Percentiles rank a stretch among this genome's conserved stretches.
Evolutionary conservation across 2,888 invertebrate species (phyloP).

Genomic region (Sphaerophoria rueppellii): DNA sequence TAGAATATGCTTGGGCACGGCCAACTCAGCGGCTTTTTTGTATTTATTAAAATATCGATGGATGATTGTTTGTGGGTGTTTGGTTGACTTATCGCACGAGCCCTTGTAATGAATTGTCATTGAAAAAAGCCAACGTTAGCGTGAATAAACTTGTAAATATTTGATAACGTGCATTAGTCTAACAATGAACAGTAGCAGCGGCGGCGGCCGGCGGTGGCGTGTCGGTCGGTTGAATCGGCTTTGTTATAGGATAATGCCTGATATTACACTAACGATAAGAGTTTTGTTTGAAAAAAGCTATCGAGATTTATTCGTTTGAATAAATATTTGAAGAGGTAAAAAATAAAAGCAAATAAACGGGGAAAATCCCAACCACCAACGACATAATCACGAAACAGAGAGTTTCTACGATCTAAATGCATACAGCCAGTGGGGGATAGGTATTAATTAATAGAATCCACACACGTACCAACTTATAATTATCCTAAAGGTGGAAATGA

Average conservation of each 20-base stretch:
- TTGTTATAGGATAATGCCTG: slow-evolving; percentile 29
- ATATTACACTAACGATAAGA: neutral
- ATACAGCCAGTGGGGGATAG: neutral
- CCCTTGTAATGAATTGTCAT: slow-evolving; percentile 29
- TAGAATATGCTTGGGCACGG: slow-evolving; percentile 56
- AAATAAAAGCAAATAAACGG: neutral
- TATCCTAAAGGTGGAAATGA: neutral
- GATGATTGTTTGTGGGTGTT: neutral
- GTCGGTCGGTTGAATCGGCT: neutral
- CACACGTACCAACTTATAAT: neutral
- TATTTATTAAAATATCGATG: slow-evolving; percentile 9
- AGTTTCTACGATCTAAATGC: neutral
- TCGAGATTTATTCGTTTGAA: slow-evolving; percentile 3
- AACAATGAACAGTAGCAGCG: neutral
- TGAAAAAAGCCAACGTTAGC: slow-evolving; percentile 38
- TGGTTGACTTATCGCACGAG: slow-evolving; percentile 25
- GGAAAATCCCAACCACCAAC: slow-evolving; percentile 34
- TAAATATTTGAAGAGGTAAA: slow-evolving; percentile 16
- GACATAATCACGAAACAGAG: neutral
- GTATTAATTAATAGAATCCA: slow-evolving; percentile 50
- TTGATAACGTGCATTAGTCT: slow-evolving; percentile 23
- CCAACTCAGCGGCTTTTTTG: slow-evolving; percentile 1
- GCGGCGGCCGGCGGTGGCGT: neutral
- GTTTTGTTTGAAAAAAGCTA: slow-evolving; percentile 41
- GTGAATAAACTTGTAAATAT: slow-evolving; percentile 59